Evolutionary conservation across 2,888 invertebrate genomes (phyloP), one percentile per base, ranked within the genome.

Genomic region (Kryphioiulus occultus): DNA sequence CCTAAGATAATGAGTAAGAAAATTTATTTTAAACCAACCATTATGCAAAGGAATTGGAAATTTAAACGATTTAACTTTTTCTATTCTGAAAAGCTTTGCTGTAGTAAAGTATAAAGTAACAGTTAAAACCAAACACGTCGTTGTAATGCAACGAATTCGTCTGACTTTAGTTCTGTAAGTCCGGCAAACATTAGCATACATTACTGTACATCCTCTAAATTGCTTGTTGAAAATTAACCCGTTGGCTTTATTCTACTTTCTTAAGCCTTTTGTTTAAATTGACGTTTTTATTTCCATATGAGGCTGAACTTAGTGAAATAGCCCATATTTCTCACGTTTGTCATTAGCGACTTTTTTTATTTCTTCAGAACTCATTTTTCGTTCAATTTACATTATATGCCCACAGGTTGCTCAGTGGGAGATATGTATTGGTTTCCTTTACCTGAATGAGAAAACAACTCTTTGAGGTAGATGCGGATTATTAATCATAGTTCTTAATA

Each of bases 351-450:
- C 7, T 68, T 68, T n/a, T 68, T 68, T 68, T 68, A 68, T 26
- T 26, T 68, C 4, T 26, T 26, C 26, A 26, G 26, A 26, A 26
- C 22, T 68, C 12, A 4, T 26, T 68, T 68, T 68, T n/a, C 68
- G 68, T 68, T n/a, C 68, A 26, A 26, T 68, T 68, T 26, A 22
- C n/a, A 68, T 26, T 22, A 22, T 26, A 12, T 68, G 68, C 68
- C 68, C 22, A 5, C 68, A 26, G 68, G 2, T 26, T 68, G 22
- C 68, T 68, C 68, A 68, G 68, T 68, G 68, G 68, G 68, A 68
- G 68, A 68, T 68, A 68, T 68, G 68, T 68, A 26, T 68, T 68
- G 26, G 68, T 68, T 68, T 68, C 68, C 68, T 68, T 22, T 68
- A 26, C 68, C 68, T 68, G 68, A 68, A 26, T 68, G 26, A 68